These are phyloP conservation scores for Tenthredo scrophulariae DNA, from an alignment of 2,888 invertebrate genomes.

Conservation along the genomic window DNA sequence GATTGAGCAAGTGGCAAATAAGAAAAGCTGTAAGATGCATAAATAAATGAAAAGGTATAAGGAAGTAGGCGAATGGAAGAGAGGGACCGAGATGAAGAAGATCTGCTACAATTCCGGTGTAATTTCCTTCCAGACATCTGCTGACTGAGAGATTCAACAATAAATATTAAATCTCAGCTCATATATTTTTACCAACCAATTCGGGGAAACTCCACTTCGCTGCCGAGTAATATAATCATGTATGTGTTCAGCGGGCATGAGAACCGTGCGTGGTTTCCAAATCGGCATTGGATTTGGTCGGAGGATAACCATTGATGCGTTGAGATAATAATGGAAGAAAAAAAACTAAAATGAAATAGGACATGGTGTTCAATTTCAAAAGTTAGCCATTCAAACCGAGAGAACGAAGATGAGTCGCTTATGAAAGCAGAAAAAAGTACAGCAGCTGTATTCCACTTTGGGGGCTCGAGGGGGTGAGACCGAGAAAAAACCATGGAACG, in stretches of 20 bases:
- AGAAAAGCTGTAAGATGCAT: background rate
- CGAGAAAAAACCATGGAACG: background rate
- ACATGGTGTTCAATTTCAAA: background rate
- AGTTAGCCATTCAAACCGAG: background rate
- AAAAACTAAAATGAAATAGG: background rate
- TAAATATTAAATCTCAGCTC: conserved; percentile 25
- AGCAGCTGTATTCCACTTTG: background rate
- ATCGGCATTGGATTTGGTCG: background rate
- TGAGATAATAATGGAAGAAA: background rate
- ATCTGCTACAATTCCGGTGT: background rate
- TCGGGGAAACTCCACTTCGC: background rate
- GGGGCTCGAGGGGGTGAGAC: background rate
- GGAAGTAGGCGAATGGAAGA: background rate
- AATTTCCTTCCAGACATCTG: conserved; percentile 10
- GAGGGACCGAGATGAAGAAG: background rate
- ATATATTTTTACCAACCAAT: conserved; percentile 11
- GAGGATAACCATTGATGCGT: background rate
- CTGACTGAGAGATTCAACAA: background rate
- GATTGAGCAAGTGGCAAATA: background rate
- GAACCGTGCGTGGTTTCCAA: background rate
- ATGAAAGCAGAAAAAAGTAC: background rate
- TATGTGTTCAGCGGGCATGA: background rate
- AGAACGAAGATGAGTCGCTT: background rate
- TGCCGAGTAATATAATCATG: background rate
- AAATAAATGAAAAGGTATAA: background rate